Conservation (phyloP, 2,797 vertebrate genomes). For the Glossophaga mutica region DNA sequence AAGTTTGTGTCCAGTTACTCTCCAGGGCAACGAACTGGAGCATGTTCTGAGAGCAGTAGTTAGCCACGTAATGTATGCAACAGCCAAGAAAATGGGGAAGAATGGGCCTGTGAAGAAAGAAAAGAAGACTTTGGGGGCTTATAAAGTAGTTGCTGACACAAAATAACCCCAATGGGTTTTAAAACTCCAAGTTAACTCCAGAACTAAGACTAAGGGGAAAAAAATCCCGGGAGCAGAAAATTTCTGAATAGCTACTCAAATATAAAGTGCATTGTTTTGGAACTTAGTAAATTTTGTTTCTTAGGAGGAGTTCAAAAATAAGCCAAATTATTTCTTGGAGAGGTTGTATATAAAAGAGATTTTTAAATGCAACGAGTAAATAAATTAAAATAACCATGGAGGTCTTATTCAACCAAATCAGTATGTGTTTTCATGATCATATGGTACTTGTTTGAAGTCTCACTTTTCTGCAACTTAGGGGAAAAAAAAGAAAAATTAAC, state of each 20-base stretch:
- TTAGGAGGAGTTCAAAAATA: not conserved
- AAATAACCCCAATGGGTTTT: not conserved
- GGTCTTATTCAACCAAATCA: not conserved
- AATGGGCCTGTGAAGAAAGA: not conserved
- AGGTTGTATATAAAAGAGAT: not conserved
- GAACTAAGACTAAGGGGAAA: not conserved
- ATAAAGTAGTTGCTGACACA: not conserved
- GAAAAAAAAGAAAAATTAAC: not conserved
- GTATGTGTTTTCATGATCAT: not conserved
- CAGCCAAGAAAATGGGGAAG: not conserved
- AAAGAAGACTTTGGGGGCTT: not conserved
- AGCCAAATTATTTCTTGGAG: not conserved
- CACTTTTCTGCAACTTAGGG: conserved; percentile 8
- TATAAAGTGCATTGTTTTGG: not conserved
- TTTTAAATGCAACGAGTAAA: not conserved
- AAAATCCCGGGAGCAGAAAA: not conserved
- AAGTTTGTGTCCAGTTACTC: not conserved
- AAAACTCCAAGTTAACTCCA: not conserved
- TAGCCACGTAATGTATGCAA: not conserved
- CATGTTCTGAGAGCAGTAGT: not conserved
- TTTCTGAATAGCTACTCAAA: not conserved
- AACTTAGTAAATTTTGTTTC: conserved; percentile 8
- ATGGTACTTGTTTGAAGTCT: conserved; percentile 50
- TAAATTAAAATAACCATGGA: not conserved
- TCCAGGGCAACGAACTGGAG: not conserved